phyloP scores from a whole-genome alignment of 1,140 invertebrate species.

The Hycleus phaleratus region DNA sequence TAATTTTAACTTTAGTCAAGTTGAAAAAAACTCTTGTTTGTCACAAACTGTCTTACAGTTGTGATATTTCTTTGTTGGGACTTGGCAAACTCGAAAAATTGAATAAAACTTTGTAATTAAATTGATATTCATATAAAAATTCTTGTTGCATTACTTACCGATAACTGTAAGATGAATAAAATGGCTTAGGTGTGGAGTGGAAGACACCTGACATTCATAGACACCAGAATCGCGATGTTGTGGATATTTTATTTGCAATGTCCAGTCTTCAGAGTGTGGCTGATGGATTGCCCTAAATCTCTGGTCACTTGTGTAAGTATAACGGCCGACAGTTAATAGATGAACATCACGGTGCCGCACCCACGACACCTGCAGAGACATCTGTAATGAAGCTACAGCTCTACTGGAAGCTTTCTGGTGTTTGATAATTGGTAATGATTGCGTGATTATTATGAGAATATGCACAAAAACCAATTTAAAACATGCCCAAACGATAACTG shows the following conservation, averaged over 20 bases:
- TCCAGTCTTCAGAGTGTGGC: slow-evolving; percentile 82
- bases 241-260: slow-evolving; percentile 66
- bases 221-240: slow-evolving; percentile 63
- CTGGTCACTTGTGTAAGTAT: slow-evolving; percentile 87
- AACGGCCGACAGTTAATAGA: slow-evolving; percentile 78
- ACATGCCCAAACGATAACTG: no score
- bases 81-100: no score
- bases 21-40: no score
- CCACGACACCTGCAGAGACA: slow-evolving; percentile 80
- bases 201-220: slow-evolving; percentile 77
- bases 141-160: slow-evolving; percentile 50
- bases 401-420: slow-evolving; percentile 3
- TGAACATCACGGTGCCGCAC: slow-evolving; percentile 82
- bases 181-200: slow-evolving; percentile 67
- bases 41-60: no score
- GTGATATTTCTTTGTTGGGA: no score
- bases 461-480: no score
- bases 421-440: no score
- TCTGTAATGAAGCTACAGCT: slow-evolving; percentile 45
- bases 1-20: no score
- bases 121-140: not conserved
- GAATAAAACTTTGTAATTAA: not conserved
- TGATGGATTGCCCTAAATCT: slow-evolving; percentile 78
- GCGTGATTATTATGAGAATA: no score
- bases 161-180: slow-evolving; percentile 68